Evolutionary conservation across 2,888 invertebrate genomes (phyloP).

Genomic region (Crematogaster levior): DNA sequence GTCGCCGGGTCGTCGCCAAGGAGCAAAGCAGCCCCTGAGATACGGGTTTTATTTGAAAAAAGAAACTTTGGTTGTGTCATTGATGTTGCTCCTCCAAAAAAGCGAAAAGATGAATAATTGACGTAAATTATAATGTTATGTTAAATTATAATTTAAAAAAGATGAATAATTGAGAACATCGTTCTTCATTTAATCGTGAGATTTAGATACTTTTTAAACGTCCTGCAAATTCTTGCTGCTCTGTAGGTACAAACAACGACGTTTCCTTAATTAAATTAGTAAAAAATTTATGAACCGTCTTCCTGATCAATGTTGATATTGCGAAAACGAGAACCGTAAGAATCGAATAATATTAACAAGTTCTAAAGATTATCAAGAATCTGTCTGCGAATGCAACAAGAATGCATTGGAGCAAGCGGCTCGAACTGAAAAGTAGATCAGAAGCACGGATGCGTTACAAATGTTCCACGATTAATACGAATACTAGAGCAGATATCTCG

Average conservation of each 20-base stretch:
- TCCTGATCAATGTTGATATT: not conserved
- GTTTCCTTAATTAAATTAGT: not conserved
- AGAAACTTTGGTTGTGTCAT: not conserved
- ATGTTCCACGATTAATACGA: slow-evolving; percentile 26
- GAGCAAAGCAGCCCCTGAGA: slow-evolving; percentile 4
- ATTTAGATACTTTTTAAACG: not conserved
- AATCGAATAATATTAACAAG: not conserved
- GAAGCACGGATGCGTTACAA: slow-evolving; percentile 45
- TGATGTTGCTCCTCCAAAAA: not conserved
- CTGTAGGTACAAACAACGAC: too few relatives aligned
- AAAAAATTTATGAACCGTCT: not conserved
- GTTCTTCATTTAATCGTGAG: not conserved
- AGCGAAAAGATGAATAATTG: not conserved
- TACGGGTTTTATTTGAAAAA: not conserved
- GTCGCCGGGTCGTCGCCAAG: slow-evolving; percentile 30
- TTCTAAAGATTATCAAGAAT: not conserved
- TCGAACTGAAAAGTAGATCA: slow-evolving; percentile 34
- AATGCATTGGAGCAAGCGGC: not conserved
- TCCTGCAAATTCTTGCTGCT: not conserved
- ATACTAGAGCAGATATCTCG: not conserved
- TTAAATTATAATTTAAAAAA: too few relatives aligned
- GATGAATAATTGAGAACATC: slow-evolving; percentile 10
- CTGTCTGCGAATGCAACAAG: not conserved
- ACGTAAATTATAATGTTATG: not conserved
- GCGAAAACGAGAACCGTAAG: not conserved